phyloP scores from a whole-genome alignment of 2,888 invertebrate genomes.

The Keiferia lycopersicella region DNA sequence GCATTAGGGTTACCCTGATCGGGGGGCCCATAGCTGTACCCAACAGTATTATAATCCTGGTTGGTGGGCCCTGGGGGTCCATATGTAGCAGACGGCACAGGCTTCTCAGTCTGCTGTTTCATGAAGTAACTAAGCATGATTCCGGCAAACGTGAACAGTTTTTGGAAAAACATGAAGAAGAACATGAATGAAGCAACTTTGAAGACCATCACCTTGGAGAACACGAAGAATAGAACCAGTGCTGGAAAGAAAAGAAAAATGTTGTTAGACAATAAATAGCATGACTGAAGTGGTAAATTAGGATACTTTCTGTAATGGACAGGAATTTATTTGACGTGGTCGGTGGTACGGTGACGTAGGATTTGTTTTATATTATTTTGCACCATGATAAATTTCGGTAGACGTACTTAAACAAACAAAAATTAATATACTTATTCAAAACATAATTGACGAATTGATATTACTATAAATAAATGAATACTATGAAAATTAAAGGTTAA shows the following conservation, averaged over 20 bases:
- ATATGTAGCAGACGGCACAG: constrained; percentile 45
- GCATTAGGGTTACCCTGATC: constrained; percentile 51
- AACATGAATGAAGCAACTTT: constrained; percentile 62
- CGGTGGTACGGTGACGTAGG: too few relatives aligned
- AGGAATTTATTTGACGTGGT: too few relatives aligned
- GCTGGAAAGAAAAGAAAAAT: constrained; percentile 49
- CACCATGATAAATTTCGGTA: too few relatives aligned
- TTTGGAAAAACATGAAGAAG: constrained; percentile 70
- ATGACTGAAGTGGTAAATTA: too few relatives aligned
- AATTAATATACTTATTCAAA: too few relatives aligned
- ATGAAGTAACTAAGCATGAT: constrained; percentile 62
- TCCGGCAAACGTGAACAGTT: constrained; percentile 62
- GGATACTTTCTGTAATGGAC: too few relatives aligned
- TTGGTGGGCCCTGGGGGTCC: constrained; percentile 47
- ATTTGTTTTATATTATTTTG: too few relatives aligned
- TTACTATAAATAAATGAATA: too few relatives aligned
- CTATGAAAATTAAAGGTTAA: too few relatives aligned
- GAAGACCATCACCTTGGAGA: constrained; percentile 65
- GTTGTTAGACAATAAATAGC: neutral
- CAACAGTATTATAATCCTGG: constrained; percentile 67
- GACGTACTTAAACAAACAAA: too few relatives aligned
- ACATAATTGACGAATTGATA: too few relatives aligned
- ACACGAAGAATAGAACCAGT: constrained; percentile 57
- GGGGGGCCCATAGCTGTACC: constrained; percentile 49
- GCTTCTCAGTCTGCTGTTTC: constrained; percentile 49